Evolutionary conservation across 2,888 invertebrate species (phyloP), one percentile per base, ranked within the genome.

Genomic region (Polietes domitor): DNA sequence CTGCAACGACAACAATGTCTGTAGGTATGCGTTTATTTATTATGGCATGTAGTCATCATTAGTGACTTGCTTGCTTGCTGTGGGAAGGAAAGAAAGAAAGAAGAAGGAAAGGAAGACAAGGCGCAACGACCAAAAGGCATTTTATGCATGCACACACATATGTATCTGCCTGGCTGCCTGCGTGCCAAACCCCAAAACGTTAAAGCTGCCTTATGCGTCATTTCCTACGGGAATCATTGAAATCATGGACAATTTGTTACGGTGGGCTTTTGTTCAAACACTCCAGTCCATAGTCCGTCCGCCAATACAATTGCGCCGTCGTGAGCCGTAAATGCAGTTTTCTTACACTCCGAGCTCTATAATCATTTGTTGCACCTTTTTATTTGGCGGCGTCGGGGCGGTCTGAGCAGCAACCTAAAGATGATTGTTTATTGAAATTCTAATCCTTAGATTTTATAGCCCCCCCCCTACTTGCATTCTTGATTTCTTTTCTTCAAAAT

Each of bases 151-250:
- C 65, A 32, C 41, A 32, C 32, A 7, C 32, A 37, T 37, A 15
- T 58, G 12, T 58, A 10, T 47, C 15, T 24, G 58, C 24, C 58
- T 32, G 32, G 32, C 63, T 24, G 58, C 19, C 58, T 28, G 28
- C 26, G n/a, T 15, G 58, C 58, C 58, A 58, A 63, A 17, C 53
- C 53, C 53, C 58, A 61, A 61, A n/a, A 61, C 26, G 61, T 61
- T 10, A 68, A 37, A 4, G 70, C n/a, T n/a, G 61, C 61, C 80
- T 78, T 78, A 81, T 84, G 84, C 84, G 84, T 84, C 81, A 81
- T 84, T 84, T 84, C 84, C 84, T 84, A 84, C 81, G 84, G 81
- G 84, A 84, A 83, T 83, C 73, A 58, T 58, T 58, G 58, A 58
- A 24, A 21, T 21, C 68, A 68, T 68, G 68, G 43, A 24, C 68